Base-by-base conservation (phyloP, 2,113 vertebrate species). In the Jacana jacana region DNA sequence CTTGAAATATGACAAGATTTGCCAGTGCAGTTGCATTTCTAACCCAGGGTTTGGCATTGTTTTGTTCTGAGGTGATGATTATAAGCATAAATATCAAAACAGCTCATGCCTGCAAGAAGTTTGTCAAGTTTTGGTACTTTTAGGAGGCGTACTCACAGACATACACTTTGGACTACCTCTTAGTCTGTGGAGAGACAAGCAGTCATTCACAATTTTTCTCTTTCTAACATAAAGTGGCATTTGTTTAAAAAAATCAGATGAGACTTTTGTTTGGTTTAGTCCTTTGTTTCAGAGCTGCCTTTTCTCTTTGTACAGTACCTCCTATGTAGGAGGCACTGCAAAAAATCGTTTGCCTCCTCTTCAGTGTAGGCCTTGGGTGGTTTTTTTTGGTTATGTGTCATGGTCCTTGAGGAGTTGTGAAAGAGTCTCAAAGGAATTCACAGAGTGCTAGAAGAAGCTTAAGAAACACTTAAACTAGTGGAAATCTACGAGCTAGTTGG, bases 1-100 rank as follows among this genome's bases (percentile, higher is more conserved):
- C 80, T 94, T 88, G 77, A 94, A 94, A 84, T 79, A 46, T 23
- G 48, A 86, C 85, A 52, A 37, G 69, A 89, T 91, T 91, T 88
- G 71, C 24, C 52, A 95, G 65, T 4, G 18, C 10, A 35, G 48
- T 44, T 91, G 31, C 28, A 13, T 88, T 96, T 81, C 55, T 55
- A 91, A 86, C n/a, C 7, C 46, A 80, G 55, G 18, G 68, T 28
- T 94, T 85, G 64, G 33, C 70, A 58, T n/a, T 91, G 35, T 49
- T 95, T 78, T 76, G 2, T 35, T 95, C 65, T 64, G 81, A 92
- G 77, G 44, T 89, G 88, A 81, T 89, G 66, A 88, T 78, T 88
- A 16, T 25, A 77, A 78, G 24, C 16, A n/a, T 76, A 94, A 86
- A 84, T 46, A 93, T 25, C 69, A 46, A 71, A 83, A 39, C 22